These are phyloP conservation scores for Dryadula phaetusa DNA, from an alignment of 2,888 invertebrate species.

Conservation along the genomic window DNA sequence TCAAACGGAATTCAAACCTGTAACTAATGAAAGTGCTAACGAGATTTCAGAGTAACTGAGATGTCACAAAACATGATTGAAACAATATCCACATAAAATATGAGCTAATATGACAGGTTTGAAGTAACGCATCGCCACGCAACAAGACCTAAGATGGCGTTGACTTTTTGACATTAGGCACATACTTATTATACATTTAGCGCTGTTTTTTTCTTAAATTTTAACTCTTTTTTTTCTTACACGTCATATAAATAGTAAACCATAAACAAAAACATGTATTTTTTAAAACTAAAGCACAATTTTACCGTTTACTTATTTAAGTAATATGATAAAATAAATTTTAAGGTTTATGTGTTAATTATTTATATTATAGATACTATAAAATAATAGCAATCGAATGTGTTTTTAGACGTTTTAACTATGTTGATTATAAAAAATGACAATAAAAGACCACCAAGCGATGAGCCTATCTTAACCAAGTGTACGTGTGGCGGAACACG, in stretches of 20 bases:
- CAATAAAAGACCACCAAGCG: constrained; percentile 59
- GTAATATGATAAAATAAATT: neutral
- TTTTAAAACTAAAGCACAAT: neutral
- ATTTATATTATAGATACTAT: neutral
- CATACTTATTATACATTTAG: neutral
- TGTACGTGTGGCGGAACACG: constrained; percentile 64
- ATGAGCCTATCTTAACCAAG: constrained; percentile 54
- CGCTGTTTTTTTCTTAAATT: neutral
- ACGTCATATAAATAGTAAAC: too few relatives aligned
- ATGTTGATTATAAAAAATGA: constrained; percentile 1
- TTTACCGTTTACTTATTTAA: neutral
- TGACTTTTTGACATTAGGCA: neutral
- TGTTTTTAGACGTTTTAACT: neutral
- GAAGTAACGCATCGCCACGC: neutral
- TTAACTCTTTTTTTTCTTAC: too few relatives aligned
- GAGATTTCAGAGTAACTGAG: neutral
- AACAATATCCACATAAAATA: neutral
- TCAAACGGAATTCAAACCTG: neutral
- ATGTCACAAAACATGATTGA: neutral
- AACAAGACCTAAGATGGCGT: neutral
- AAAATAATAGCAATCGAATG: neutral
- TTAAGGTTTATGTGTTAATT: neutral
- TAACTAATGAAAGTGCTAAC: neutral
- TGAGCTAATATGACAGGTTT: neutral
- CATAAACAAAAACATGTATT: too few relatives aligned